Conservation (phyloP, 2,797 vertebrate species). For the Crenuchus spilurus region DNA sequence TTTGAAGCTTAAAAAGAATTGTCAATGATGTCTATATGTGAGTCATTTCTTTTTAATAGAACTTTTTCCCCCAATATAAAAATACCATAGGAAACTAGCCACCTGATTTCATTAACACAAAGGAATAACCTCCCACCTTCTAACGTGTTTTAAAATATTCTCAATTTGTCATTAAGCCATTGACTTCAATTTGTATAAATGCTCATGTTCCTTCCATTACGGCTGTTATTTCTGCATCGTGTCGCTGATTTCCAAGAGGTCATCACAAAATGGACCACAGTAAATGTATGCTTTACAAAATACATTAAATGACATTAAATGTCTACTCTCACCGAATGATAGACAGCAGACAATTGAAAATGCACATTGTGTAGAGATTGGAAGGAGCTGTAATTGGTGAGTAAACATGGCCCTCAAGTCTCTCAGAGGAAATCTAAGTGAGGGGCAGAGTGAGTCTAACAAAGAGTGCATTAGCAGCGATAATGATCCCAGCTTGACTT, state of each 20-base stretch:
- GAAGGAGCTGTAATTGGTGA: slow-evolving; percentile 32
- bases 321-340: slow-evolving; percentile 34
- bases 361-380: slow-evolving; percentile 20
- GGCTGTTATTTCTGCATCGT: not conserved
- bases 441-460: slow-evolving; percentile 34
- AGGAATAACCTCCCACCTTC: not conserved
- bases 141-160: not conserved
- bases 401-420: slow-evolving; percentile 42
- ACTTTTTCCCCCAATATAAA: not conserved
- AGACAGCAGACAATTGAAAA: slow-evolving; percentile 44
- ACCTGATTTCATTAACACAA: no score
- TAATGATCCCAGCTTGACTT: slow-evolving; percentile 55
- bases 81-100: not conserved
- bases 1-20: not conserved
- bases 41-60: not conserved
- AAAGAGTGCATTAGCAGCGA: slow-evolving; percentile 42
- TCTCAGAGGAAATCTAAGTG: slow-evolving; percentile 45
- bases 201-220: not conserved
- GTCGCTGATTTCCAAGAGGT: slow-evolving; percentile 15
- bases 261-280: not conserved
- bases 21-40: not conserved
- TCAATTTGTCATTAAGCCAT: not conserved
- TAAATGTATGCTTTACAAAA: slow-evolving; percentile 15
- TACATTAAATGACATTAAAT: slow-evolving; percentile 27
- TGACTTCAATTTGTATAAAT: not conserved